Base-by-base conservation (phyloP, 2,113 vertebrate species). In the Calidris pugnax region DNA sequence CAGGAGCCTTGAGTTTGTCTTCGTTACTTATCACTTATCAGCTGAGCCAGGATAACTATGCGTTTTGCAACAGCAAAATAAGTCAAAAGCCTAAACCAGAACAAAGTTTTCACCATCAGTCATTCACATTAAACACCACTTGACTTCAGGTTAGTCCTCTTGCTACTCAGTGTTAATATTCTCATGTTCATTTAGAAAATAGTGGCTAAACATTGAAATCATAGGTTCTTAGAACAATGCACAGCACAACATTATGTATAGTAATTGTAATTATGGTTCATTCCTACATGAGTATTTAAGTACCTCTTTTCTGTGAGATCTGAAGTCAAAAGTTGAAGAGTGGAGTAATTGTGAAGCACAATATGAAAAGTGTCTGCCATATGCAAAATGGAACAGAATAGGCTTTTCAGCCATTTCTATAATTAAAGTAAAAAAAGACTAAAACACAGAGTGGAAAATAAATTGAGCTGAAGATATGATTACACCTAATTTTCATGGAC, bases 391-490 rank as follows among this genome's bases (percentile, higher is more conserved):
- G 62, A 82, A 27, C 19, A 69, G 93, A 75, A 39, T 67, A 67
- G 82, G 62, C 66, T 93, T 94, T 83, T 89, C 64, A 83, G 85
- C 23, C 51, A 39, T 39, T 87, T 74, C 48, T 45, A 12, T 66
- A 90, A 64, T 85, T 91, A 64, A 89, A 60, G 32, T 79, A 92
- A 93, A 86, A 86, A 53, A 79, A 82, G 50, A 80, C 66, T 95
- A 55, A 96, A 92, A 59, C 80, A 91, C 45, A 55, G 68, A 78
- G 56, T 79, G 80, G 41, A 83, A 94, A 92, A 85, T 43, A 90
- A 96, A 79, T 41, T 67, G 76, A 92, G 76, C 73, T 85, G 76
- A 86, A 32, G 57, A 41, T 79, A 53, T 41, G 57, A 85, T 89
- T 79, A 57, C 57, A 69, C 56, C 57, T 47, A 33, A 83, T 95